These are phyloP conservation scores for Leucosticte australis DNA, from an alignment of 2,113 vertebrate species.

Conservation along the genomic window DNA sequence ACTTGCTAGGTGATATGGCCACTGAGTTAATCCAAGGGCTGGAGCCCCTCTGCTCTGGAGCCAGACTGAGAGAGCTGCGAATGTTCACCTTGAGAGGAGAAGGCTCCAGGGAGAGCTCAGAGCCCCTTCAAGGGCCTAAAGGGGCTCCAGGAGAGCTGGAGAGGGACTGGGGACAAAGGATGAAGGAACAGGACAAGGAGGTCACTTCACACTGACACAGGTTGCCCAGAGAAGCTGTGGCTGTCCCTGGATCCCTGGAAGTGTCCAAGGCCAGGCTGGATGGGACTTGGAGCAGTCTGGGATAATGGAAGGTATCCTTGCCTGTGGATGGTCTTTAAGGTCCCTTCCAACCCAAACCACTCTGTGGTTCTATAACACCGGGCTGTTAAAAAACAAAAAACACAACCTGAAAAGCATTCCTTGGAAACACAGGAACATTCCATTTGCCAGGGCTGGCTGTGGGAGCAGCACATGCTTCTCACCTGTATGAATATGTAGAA, in stretches of 20 bases:
- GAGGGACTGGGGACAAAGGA: accelerated
- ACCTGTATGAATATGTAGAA: slow-evolving; percentile 90
- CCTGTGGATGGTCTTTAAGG: not conserved
- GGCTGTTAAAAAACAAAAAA: not conserved
- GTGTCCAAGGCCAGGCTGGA: accelerated
- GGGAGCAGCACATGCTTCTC: not conserved
- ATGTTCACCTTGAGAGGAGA: not conserved
- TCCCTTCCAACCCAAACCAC: not conserved
- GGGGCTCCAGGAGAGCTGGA: not conserved
- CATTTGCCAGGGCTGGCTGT: accelerated
- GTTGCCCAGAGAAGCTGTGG: not conserved
- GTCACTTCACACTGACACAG: not conserved
- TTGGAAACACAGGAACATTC: not conserved
- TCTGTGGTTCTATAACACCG: too few species aligned
- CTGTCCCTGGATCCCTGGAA: not conserved
- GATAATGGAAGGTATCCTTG: not conserved
- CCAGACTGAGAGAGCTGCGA: not conserved
- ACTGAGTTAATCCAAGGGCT: not conserved
- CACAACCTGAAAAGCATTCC: accelerated
- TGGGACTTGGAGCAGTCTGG: accelerated
- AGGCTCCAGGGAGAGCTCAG: not conserved
- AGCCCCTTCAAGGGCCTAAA: not conserved
- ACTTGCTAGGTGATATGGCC: not conserved
- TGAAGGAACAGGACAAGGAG: not conserved
- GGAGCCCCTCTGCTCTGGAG: not conserved